Base-by-base conservation (phyloP, 1,140 invertebrate species). In the Trachymyrmex cornetzi region DNA sequence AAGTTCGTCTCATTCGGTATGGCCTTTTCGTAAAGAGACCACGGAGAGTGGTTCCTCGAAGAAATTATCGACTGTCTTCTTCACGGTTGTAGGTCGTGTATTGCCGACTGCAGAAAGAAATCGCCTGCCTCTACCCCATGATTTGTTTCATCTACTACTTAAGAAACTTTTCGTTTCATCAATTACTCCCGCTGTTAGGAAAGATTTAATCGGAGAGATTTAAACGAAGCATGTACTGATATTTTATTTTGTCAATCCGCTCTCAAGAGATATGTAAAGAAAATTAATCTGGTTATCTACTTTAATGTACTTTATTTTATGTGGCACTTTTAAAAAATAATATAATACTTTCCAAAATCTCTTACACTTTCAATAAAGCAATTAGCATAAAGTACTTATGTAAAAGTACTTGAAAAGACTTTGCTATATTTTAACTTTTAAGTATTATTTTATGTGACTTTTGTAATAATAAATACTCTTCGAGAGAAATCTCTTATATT, bases 51-150 rank as follows among this genome's bases (percentile, higher is more conserved):
- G 79, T 77, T 59, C 72, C 64, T 22, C 85, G 87, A 92, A 91
- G 89, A 91, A 93, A 90, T 93, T 92, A 92, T 89, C 87, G 87
- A 84, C 64, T 87, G 77, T 85, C 85, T 85, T 67, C 34, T 87
- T 91, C 82, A 67, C 82, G 75, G 81, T 86, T 85, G 64, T 69
- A 80, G 53, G 38, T 19, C 77, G 53, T 69, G 59, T 53, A 89
- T 61, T 44, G 30, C 14, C 19, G 50, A n/a, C 50, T 87, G 38
- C 57, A 77, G 48, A 24, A 89, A 81, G 57, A 77, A 71, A 77
- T 89, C 75, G 61, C 72, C 67, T 3, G 38, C 69, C 55, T 71
- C 22, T 55, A 12, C 44, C 34, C 22, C 9, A 24, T 24, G n/a
- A 55, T 69, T 82, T 44, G 66, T 72, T 61, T 59, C 34, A 6